Evolutionary conservation across 2,888 invertebrate species (phyloP).

Genomic region (Dinocampus coccinellae): DNA sequence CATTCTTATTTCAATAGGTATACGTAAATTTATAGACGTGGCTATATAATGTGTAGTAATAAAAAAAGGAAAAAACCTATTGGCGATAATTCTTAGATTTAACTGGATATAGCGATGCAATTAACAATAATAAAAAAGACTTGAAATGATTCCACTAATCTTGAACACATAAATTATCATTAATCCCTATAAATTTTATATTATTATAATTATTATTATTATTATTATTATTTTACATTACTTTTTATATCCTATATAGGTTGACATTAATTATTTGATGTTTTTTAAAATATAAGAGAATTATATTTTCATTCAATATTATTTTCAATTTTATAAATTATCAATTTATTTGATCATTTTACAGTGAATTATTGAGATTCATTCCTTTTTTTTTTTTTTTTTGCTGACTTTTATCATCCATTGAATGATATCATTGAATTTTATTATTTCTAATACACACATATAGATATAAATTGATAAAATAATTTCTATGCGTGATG

Average conservation of each 20-base stretch:
- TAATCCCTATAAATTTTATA: not conserved
- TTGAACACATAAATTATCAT: not conserved
- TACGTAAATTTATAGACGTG: not conserved
- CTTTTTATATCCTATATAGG: not conserved
- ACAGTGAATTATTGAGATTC: too few relatives aligned
- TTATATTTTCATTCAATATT: too few relatives aligned
- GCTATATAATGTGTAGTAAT: not conserved
- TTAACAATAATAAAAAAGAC: constrained; percentile 28
- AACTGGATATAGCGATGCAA: constrained; percentile 10
- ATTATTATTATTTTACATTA: not conserved
- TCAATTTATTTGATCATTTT: not conserved
- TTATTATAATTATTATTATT: too few relatives aligned
- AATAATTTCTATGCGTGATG: too few relatives aligned
- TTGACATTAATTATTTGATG: too few relatives aligned
- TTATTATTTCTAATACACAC: too few relatives aligned
- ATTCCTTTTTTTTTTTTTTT: too few relatives aligned
- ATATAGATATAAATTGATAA: too few relatives aligned
- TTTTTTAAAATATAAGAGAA: too few relatives aligned
- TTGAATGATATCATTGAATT: too few relatives aligned
- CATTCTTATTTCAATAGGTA: not conserved
- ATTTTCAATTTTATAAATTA: not conserved
- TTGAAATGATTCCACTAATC: not conserved
- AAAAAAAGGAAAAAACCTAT: constrained; percentile 11
- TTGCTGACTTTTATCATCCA: too few relatives aligned
- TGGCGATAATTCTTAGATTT: constrained; percentile 32